Evolutionary conservation across 2,113 vertebrate genomes (phyloP).

Genomic region (Meleagris gallopavo): DNA sequence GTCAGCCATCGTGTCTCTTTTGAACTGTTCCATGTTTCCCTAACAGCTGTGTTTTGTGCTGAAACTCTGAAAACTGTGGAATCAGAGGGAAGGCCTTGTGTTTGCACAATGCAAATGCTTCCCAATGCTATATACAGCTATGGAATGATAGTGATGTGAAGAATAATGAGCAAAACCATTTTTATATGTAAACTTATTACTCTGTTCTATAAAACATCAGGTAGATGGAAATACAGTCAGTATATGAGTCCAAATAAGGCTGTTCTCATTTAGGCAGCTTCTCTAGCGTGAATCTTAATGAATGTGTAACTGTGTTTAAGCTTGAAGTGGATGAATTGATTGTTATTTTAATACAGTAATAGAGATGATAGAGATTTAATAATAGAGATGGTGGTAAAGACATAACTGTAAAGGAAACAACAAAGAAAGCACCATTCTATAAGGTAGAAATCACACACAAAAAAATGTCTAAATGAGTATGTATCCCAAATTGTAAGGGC

Average conservation of each 20-base stretch:
- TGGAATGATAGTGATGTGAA: background rate
- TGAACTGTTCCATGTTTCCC: background rate
- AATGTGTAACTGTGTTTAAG: background rate
- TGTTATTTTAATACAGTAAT: background rate
- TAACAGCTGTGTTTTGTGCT: background rate
- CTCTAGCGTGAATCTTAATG: background rate
- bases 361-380: background rate
- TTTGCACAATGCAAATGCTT: background rate
- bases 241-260: background rate
- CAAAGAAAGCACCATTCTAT: background rate
- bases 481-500: background rate
- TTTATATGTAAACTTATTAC: background rate
- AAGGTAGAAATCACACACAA: background rate
- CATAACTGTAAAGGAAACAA: background rate
- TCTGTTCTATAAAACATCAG: background rate
- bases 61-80: background rate
- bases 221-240: too few relatives aligned
- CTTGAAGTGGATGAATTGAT: background rate
- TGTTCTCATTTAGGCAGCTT: background rate
- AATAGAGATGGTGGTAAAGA: background rate
- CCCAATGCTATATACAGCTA: background rate
- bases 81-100: background rate
- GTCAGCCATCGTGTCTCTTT: background rate
- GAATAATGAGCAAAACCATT: background rate
- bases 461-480: background rate